A percentile compares a stretch with the other conserved stretches of the same genome.
Conservation (phyloP, 2,797 vertebrate genomes). For the Mastacembelus armatus region DNA sequence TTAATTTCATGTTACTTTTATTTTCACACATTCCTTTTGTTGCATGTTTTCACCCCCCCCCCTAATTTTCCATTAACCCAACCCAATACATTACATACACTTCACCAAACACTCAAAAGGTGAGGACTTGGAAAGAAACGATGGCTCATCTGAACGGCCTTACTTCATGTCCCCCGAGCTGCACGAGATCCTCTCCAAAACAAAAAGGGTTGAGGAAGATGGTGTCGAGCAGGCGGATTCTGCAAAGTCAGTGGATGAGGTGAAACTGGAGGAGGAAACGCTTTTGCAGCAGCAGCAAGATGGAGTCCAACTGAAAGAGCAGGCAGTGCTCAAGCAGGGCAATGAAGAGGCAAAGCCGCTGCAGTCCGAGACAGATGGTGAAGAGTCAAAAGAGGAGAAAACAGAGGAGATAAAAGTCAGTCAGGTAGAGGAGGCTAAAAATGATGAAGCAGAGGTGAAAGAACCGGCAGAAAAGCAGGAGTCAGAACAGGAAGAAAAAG, state of each 20-base stretch:
- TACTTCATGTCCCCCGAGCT: constrained; percentile 95
- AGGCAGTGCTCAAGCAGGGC: constrained; percentile 58
- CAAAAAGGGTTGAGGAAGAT: constrained; percentile 53
- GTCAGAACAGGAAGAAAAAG: constrained; percentile 49
- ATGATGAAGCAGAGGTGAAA: constrained; percentile 44
- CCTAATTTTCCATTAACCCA: constrained; percentile 64
- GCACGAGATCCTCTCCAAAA: constrained; percentile 90
- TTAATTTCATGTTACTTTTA: constrained; percentile 54
- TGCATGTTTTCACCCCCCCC: constrained; percentile 42
- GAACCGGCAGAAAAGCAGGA: constrained; percentile 47
- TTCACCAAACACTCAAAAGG: constrained; percentile 81
- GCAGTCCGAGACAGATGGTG: constrained; percentile 41
- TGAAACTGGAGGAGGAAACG: constrained; percentile 75
- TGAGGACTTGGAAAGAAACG: constrained; percentile 97
- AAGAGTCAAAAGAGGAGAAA: constrained; percentile 63
- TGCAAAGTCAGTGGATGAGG: constrained; percentile 42
- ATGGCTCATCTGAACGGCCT: constrained; percentile 91
- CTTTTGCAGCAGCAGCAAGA: constrained; percentile 77
- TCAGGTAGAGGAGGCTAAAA: constrained; percentile 43
- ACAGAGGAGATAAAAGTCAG: constrained; percentile 38
- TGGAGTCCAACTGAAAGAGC: constrained; percentile 77
- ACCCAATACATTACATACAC: constrained; percentile 34
- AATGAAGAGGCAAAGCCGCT: constrained; percentile 76
- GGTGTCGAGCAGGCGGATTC: constrained; percentile 37
- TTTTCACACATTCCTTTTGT: constrained; percentile 50